These are phyloP conservation scores for Chaenodraco wilsoni DNA, from an alignment of 2,797 vertebrate genomes.

Conservation along the genomic window DNA sequence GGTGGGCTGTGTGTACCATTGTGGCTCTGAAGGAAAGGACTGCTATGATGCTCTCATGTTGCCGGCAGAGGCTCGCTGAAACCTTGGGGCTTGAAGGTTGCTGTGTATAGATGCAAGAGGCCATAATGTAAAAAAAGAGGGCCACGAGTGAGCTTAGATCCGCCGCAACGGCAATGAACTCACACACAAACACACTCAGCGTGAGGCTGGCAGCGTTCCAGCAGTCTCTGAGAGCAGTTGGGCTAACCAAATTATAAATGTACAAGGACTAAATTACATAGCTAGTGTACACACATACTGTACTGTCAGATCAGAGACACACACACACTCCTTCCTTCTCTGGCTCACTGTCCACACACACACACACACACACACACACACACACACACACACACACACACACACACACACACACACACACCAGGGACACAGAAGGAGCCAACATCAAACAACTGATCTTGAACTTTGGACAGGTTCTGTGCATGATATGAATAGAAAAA, in stretches of 20 bases:
- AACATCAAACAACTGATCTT: constrained; percentile 68
- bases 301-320: constrained; percentile 3
- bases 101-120: constrained; percentile 51
- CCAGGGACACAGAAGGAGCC: constrained; percentile 56
- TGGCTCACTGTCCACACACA: constrained; percentile 23
- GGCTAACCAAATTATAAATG: constrained; percentile 81
- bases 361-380: constrained; percentile 47
- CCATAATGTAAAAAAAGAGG: constrained; percentile 30
- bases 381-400: constrained; percentile 48
- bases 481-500: constrained; percentile 55
- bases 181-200: constrained; percentile 42
- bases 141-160: constrained; percentile 42
- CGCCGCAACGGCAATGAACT: constrained; percentile 41
- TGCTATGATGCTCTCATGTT: constrained; percentile 45
- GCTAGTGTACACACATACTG: constrained; percentile 69
- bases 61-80: constrained; percentile 51
- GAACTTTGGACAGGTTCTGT: constrained; percentile 64
- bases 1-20: constrained; percentile 33
- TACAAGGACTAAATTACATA: constrained; percentile 80
- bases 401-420: constrained; percentile 50
- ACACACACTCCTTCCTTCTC: constrained; percentile 27
- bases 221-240: constrained; percentile 75
- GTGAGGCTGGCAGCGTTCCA: constrained; percentile 75
- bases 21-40: constrained; percentile 43
- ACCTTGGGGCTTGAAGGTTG: constrained; percentile 70